Evolutionary conservation across 2,797 vertebrate genomes (phyloP).

Genomic region (Enteromius afrohamiltoni): DNA sequence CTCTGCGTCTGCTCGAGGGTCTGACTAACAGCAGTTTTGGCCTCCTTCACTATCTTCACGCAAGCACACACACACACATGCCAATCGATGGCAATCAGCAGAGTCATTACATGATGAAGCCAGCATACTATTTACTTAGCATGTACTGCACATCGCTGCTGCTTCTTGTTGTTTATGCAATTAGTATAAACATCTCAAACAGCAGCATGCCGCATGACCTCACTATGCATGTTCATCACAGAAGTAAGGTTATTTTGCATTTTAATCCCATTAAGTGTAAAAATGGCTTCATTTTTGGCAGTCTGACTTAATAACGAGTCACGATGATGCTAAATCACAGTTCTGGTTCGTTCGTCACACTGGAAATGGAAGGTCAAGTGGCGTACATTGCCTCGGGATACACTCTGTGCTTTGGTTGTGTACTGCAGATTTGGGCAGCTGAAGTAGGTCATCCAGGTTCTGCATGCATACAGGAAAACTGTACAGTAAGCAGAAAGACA

Average conservation of each 20-base stretch:
- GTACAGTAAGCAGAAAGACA: background rate
- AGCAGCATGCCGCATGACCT: background rate
- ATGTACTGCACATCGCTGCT: background rate
- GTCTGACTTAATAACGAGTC: background rate
- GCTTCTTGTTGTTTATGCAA: background rate
- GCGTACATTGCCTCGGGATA: background rate
- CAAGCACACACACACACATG: background rate
- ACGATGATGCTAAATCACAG: slow-evolving; percentile 14
- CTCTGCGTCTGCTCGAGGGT: slow-evolving; percentile 31
- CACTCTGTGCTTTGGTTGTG: background rate
- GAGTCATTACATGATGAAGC: slow-evolving; percentile 38
- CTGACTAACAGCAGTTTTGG: slow-evolving; percentile 32
- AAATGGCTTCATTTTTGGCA: slow-evolving; percentile 7
- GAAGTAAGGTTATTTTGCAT: slow-evolving; percentile 23
- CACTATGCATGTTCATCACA: background rate
- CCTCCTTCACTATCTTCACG: background rate
- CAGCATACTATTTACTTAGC: background rate
- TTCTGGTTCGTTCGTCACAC: slow-evolving; percentile 23
- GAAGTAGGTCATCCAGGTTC: background rate
- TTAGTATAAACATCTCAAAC: background rate
- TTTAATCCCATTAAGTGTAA: slow-evolving; percentile 22
- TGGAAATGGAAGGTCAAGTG: slow-evolving; percentile 35
- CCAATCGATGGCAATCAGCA: slow-evolving; percentile 57
- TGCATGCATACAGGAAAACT: background rate
- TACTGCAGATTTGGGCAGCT: background rate